Base-by-base conservation (phyloP, 1,140 invertebrate species). In the Euborellia annulipes region DNA sequence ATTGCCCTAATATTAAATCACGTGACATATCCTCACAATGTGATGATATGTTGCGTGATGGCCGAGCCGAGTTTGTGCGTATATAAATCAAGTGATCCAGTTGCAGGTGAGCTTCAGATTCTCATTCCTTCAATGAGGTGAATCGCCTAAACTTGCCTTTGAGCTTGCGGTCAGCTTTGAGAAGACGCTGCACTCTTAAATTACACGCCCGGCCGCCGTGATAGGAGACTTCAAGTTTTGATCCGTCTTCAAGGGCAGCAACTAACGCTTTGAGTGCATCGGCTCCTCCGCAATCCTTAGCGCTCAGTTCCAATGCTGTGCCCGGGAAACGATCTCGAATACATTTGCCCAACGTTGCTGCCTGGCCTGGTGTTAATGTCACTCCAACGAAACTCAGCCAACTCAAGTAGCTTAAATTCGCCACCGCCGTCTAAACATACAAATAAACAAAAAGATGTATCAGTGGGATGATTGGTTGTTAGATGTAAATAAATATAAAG, bases 371-470 rank as follows among this genome's bases (percentile, higher is more conserved):
- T 0, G 61, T 58, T 6, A 69, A 47, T 32, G 60, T 57, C 3
- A 69, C 52, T 0, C 63, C 63, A 34, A 63, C 60, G 22, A 69
- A 53, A 41, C 65, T 64, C 20, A 69, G 52, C 59, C 63, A 64
- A 3, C 58, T 61, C n/a, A 68, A 54, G 22, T 56, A 58, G 32
- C 63, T 61, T 6, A 68, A 51, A 41, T 63, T 65, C 2, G 60
- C 55, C 0, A 66, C 55, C 7, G 64, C 45, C 16, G 64, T 62
- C 41, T 62, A 58, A 3, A 68, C n/a, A n/a, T n/a, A n/a, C n/a
- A n/a, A n/a, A n/a, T n/a, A n/a, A n/a, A n/a, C n/a, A n/a, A n/a
- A n/a, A n/a, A n/a, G n/a, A n/a, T n/a, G n/a, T n/a, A n/a, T n/a
- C n/a, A n/a, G n/a, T n/a, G n/a, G n/a, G n/a, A n/a, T n/a, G n/a